phyloP scores from a whole-genome alignment of 2,888 invertebrate genomes.

The Cataglyphis rosenhaueri region DNA sequence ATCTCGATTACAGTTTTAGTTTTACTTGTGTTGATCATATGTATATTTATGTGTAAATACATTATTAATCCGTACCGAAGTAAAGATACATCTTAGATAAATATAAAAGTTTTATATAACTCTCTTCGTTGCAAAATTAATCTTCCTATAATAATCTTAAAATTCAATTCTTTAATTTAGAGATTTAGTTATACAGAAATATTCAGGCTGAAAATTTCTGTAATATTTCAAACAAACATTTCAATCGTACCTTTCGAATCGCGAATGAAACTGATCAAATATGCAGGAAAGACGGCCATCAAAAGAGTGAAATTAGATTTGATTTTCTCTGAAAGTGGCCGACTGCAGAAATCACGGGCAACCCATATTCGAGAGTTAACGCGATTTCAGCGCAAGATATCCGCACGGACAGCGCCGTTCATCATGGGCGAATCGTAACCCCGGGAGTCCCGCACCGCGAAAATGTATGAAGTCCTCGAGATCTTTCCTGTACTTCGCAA shows the following conservation, averaged over 20 bases:
- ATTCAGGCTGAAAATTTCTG: background rate
- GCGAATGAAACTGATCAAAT: slow-evolving; percentile 17
- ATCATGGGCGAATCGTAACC: slow-evolving; percentile 64
- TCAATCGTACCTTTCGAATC: slow-evolving; percentile 16
- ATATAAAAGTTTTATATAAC: background rate
- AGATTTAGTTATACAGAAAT: background rate
- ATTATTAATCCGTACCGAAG: background rate
- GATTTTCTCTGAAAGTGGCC: slow-evolving; percentile 38
- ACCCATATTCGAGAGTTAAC: slow-evolving; percentile 57
- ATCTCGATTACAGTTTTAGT: slow-evolving; percentile 22
- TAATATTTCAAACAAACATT: slow-evolving; percentile 18
- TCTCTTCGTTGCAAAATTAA: background rate
- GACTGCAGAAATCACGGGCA: slow-evolving; percentile 50
- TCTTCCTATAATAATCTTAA: background rate
- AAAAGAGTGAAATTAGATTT: slow-evolving; percentile 45
- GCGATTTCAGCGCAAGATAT: slow-evolving; percentile 64
- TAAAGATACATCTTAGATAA: background rate
- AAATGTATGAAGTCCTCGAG: slow-evolving; percentile 68
- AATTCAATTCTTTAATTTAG: background rate
- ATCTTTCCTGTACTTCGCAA: slow-evolving; percentile 60
- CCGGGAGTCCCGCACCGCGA: slow-evolving; percentile 55
- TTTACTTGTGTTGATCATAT: slow-evolving; percentile 20
- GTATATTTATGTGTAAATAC: background rate
- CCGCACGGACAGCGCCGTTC: slow-evolving; percentile 61
- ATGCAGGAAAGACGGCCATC: background rate